Evolutionary conservation across 2,888 invertebrate species (phyloP).

Genomic region (Lasioglossum pauxillum): DNA sequence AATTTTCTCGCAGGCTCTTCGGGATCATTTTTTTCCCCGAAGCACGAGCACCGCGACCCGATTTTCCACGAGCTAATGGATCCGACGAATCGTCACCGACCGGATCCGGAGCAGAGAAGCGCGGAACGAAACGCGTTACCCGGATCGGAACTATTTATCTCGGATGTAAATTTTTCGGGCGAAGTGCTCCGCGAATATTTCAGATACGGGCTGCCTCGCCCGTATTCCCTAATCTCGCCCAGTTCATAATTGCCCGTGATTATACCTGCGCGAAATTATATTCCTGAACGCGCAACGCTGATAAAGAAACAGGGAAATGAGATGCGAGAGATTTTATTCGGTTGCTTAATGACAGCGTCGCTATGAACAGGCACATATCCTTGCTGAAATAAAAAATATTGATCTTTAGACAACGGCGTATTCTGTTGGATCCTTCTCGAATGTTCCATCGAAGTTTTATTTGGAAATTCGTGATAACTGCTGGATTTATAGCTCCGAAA

Average conservation of each 20-base stretch:
- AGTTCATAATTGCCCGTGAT: not conserved
- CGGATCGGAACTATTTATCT: slow-evolving; percentile 29
- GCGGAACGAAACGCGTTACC: not conserved
- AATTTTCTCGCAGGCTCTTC: slow-evolving; percentile 6
- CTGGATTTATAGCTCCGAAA: not conserved
- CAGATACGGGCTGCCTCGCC: not conserved
- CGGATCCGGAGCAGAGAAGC: not conserved
- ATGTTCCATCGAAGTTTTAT: not conserved
- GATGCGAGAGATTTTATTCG: not conserved
- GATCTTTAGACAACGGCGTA: not conserved
- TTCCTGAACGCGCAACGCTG: not conserved
- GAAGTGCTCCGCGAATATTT: not conserved
- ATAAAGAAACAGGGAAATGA: not conserved
- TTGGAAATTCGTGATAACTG: not conserved
- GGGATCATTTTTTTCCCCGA: not conserved
- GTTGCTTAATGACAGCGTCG: not conserved
- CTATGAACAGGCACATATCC: not conserved
- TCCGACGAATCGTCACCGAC: not conserved
- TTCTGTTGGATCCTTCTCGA: not conserved
- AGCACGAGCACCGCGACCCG: not conserved
- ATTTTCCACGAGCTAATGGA: slow-evolving; percentile 8
- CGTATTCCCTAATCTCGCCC: not conserved
- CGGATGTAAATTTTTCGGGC: slow-evolving; percentile 59
- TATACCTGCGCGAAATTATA: not conserved
- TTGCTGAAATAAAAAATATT: not conserved